phyloP scores from a whole-genome alignment of 2,888 invertebrate genomes.

The Vandiemenella viatica region DNA sequence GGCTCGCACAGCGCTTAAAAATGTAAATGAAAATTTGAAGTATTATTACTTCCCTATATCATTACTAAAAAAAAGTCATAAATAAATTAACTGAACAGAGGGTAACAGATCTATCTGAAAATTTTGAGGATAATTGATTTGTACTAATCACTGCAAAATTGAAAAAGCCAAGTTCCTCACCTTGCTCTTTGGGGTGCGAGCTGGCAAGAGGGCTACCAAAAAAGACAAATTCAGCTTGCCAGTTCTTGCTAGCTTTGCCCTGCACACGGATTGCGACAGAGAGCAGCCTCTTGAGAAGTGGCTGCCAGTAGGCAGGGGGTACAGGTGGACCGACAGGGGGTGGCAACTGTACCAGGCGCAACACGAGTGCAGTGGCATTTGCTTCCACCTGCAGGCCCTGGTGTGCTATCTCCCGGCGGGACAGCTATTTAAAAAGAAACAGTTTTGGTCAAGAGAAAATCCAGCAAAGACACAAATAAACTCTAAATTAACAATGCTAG shows the following conservation, averaged over 20 bases:
- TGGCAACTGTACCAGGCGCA: constrained; percentile 65
- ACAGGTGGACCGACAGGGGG: constrained; percentile 34
- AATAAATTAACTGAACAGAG: background rate
- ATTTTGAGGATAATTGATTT: no score
- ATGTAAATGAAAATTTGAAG: no score
- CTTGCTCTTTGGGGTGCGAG: constrained; percentile 69
- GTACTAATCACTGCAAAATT: no score
- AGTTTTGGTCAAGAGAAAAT: no score
- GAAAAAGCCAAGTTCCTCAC: constrained; percentile 28
- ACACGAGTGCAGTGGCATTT: constrained; percentile 69
- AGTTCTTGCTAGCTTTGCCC: constrained; percentile 34
- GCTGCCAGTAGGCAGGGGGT: constrained; percentile 41
- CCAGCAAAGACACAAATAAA: no score
- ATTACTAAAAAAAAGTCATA: background rate
- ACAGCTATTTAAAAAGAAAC: constrained; percentile 43
- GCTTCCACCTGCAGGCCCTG: constrained; percentile 88
- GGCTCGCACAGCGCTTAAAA: no score
- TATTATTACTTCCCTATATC: no score
- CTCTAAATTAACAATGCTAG: no score
- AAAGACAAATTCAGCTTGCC: constrained; percentile 85
- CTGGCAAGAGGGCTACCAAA: constrained; percentile 66
- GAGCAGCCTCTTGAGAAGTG: constrained; percentile 60
- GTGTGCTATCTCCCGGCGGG: constrained; percentile 70
- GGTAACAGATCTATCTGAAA: no score
- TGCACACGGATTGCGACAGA: constrained; percentile 59